These are phyloP conservation scores for Tenualosa ilisha DNA, from an alignment of 2,797 vertebrate species.

Conservation along the genomic window DNA sequence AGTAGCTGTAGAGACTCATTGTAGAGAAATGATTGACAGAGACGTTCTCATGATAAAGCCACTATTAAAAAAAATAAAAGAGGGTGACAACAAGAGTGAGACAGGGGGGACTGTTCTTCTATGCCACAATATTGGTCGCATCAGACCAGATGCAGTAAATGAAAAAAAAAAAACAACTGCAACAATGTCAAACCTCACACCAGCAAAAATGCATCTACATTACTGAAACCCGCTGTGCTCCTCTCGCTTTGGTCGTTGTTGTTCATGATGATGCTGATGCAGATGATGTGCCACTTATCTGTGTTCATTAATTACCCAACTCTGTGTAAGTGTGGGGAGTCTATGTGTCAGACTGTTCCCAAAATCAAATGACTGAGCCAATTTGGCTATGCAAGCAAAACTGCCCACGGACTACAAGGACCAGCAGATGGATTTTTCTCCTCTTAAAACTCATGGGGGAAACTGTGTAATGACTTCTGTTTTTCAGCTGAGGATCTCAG, in stretches of 20 bases:
- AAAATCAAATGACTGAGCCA: slow-evolving; percentile 63
- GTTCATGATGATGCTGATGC: slow-evolving; percentile 57
- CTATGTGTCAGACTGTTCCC: neutral
- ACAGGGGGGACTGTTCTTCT: slow-evolving; percentile 63
- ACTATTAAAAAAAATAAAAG: slow-evolving; percentile 48
- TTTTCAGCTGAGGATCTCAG: slow-evolving; percentile 32
- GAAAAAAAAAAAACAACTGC: slow-evolving; percentile 44
- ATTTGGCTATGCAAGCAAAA: slow-evolving; percentile 74
- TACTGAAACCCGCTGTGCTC: slow-evolving; percentile 56
- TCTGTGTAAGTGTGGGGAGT: slow-evolving; percentile 62
- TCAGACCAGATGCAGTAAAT: slow-evolving; percentile 50
- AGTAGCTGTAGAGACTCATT: slow-evolving; percentile 40
- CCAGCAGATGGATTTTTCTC: slow-evolving; percentile 25
- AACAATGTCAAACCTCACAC: slow-evolving; percentile 57
- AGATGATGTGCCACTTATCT: slow-evolving; percentile 65
- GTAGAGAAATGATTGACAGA: slow-evolving; percentile 52
- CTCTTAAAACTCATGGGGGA: slow-evolving; percentile 8
- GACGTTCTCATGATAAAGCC: slow-evolving; percentile 60
- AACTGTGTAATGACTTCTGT: slow-evolving; percentile 6
- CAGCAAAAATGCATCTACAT: slow-evolving; percentile 67
- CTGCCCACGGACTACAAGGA: slow-evolving; percentile 50
- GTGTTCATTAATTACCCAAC: slow-evolving; percentile 42
- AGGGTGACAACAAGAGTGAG: slow-evolving; percentile 34
- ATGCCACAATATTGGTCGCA: slow-evolving; percentile 53
- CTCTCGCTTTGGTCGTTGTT: slow-evolving; percentile 52